Evolutionary conservation across 1,140 invertebrate species (phyloP).

Genomic region (Drosophila kohkoa): DNA sequence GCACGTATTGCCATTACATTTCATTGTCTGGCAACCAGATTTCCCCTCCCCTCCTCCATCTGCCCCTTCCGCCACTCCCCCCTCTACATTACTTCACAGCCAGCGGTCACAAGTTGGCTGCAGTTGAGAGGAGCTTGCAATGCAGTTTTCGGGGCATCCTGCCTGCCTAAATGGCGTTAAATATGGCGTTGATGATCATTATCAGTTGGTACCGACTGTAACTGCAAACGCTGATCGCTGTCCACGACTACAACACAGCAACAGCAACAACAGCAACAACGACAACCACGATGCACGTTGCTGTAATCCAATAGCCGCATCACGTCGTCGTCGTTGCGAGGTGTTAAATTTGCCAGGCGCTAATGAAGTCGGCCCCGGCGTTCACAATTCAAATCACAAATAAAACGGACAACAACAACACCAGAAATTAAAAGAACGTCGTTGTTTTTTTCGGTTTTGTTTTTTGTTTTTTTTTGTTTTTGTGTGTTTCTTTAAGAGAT

Average conservation of each 20-base stretch:
- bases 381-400: conserved; percentile 52
- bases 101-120: conserved; percentile 25
- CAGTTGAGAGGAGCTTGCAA: conserved; percentile 1
- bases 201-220: conserved; percentile 51
- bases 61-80: background rate
- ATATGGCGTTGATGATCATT: conserved; percentile 80
- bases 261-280: background rate
- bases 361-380: conserved; percentile 59
- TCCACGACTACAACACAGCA: conserved; percentile 6
- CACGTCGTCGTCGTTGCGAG: conserved; percentile 62
- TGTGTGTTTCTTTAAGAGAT: conserved; percentile 11
- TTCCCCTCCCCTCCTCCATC: background rate
- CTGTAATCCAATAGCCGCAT: conserved; percentile 75
- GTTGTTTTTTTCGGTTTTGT: background rate
- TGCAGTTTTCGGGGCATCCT: conserved; percentile 39
- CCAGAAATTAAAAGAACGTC: conserved; percentile 49
- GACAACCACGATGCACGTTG: conserved; percentile 8
- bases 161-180: conserved; percentile 76
- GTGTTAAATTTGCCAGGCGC: conserved; percentile 68
- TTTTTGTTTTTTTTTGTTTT: too few relatives aligned
- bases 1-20: conserved; percentile 77
- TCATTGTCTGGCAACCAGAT: conserved; percentile 59
- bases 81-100: background rate
- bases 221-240: conserved; percentile 5
- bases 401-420: conserved; percentile 9